Evolutionary conservation across 2,888 invertebrate genomes (phyloP).

Genomic region (Cephus nigrinus): DNA sequence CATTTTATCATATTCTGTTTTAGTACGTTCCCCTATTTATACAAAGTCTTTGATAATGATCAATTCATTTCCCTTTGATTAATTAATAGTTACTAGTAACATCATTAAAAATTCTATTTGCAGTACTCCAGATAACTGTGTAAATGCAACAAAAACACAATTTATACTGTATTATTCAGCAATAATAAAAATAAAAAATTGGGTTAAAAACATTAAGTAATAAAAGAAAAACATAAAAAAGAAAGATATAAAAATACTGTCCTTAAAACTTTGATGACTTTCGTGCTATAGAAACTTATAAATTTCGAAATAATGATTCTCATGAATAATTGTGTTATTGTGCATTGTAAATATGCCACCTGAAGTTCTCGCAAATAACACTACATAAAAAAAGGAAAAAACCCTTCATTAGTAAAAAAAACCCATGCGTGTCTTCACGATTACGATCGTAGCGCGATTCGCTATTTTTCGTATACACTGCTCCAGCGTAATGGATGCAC

Average conservation of each 20-base stretch:
- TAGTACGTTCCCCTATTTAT: slow-evolving; percentile 17
- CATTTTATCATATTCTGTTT: background rate
- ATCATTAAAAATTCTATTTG: slow-evolving; percentile 10
- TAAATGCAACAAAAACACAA: background rate
- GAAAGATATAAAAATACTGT: background rate
- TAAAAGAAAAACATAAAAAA: background rate
- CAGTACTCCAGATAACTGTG: slow-evolving; percentile 9
- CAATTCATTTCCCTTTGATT: slow-evolving; percentile 11
- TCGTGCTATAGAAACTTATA: background rate
- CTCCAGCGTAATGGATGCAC: background rate
- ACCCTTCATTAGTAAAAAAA: background rate
- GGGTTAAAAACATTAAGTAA: background rate
- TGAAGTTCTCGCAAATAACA: background rate
- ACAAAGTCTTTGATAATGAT: slow-evolving; percentile 18
- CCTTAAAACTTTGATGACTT: background rate
- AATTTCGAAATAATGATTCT: background rate
- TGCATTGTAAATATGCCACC: background rate
- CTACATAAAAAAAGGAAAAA: background rate
- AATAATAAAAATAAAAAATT: background rate
- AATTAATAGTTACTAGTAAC: slow-evolving; percentile 15
- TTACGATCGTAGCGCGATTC: background rate
- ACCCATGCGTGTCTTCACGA: background rate
- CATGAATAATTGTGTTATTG: background rate
- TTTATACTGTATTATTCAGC: background rate
- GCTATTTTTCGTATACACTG: background rate